Evolutionary conservation across 2,888 invertebrate species (phyloP).

Genomic region (Cryptocephalus moraei): DNA sequence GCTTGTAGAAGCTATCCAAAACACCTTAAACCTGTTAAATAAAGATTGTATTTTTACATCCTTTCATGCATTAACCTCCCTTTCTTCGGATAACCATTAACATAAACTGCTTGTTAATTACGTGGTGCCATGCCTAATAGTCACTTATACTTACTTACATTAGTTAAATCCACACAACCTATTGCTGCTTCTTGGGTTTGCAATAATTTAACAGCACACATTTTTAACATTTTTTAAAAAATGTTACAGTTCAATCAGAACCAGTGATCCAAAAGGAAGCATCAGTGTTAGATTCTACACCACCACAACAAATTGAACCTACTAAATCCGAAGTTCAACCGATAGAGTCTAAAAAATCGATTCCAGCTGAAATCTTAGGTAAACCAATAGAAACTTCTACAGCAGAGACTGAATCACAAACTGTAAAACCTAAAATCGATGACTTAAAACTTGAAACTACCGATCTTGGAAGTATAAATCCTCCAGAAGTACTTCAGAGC

Average conservation of each 20-base stretch:
- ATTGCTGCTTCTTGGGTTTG: too few relatives aligned
- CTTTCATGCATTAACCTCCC: conserved; percentile 8
- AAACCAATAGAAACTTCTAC: conserved; percentile 4
- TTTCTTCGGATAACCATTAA: background rate
- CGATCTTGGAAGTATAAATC: background rate
- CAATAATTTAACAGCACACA: too few relatives aligned
- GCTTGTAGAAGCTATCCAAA: conserved; percentile 2
- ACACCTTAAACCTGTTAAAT: conserved; percentile 5
- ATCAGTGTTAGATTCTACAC: too few relatives aligned
- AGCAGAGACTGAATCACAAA: background rate
- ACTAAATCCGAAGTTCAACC: background rate
- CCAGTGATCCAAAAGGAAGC: background rate
- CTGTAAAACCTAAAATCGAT: background rate
- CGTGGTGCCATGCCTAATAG: background rate
- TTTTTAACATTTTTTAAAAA: conserved; percentile 5
- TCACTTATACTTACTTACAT: conserved; percentile 5
- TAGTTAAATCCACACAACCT: background rate
- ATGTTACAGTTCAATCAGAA: conserved; percentile 8
- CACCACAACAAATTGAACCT: too few relatives aligned
- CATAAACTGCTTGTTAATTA: conserved; percentile 9
- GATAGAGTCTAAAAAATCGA: conserved; percentile 2
- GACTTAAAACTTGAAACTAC: background rate
- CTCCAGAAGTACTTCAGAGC: background rate
- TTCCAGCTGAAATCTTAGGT: conserved; percentile 17
- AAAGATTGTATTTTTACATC: conserved; percentile 11